Base-by-base conservation (phyloP, 2,888 invertebrate genomes). In the Apantesis nais region DNA sequence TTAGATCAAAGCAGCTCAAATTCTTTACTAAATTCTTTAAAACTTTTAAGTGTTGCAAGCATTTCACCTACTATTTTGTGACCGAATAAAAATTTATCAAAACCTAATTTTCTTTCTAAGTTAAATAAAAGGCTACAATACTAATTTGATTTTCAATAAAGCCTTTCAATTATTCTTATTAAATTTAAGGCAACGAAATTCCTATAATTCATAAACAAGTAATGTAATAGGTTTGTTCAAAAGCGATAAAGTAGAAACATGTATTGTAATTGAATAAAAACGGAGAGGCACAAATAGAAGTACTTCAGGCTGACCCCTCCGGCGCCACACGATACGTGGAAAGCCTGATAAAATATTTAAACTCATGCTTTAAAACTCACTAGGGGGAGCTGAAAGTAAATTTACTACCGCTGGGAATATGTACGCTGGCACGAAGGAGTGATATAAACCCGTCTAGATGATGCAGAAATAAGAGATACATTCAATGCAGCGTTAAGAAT, bases 331-430 rank as follows among this genome's bases (percentile, higher is more conserved):
- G 93, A 90, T 85, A 92, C 88, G 89, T 80, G 88, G 88, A 90
- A 93, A 87, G 91, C 88, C 92, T 92, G 92, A 93, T 94, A 92
- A 94, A 93, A 93, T 93, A 93, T 95, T 94, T 92, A 94, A 90
- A 92, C 85, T 70, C 84, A 82, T 86, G 86, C 86, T 89, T 91
- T 90, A 89, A 91, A 89, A 88, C 85, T 85, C 81, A 84, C 82
- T 83, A 87, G 89, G 91, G 91, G 78, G 85, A 85, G 83, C 83
- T 83, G 85, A 89, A 89, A 88, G 88, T 86, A 86, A 90, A 92
- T 92, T 91, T 92, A 93, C 88, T 87, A 86, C 92, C 89, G 73
- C 77, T 86, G 89, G 92, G 90, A 90, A 88, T 89, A 89, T 81
- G 75, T 84, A 83, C 73, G 78, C 82, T 78, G 82, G 78, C 83